Evolutionary conservation across 2,888 invertebrate species (phyloP), one percentile per base, ranked within the genome.

Genomic region (Dendrolimus houi): DNA sequence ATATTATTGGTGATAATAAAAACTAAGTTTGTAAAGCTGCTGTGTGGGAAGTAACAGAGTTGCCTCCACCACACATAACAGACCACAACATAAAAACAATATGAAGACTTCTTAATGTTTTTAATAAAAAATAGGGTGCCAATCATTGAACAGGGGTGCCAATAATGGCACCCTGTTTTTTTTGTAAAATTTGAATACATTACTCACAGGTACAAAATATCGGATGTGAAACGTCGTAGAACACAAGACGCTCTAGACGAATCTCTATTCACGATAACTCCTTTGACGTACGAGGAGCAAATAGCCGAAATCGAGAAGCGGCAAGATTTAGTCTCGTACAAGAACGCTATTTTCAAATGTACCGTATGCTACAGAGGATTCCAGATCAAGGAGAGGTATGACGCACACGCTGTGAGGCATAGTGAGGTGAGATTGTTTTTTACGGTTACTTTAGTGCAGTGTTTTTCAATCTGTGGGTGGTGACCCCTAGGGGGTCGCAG

Each of bases 221-320:
- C 75, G 0, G 80, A 83, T 12, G 82, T 86, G 0, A 83, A 83
- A 61, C 74, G 86, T 0, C 64, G 86, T 0, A 74, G 78, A 53
- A 75, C 76, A 0, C 72, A 66, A 10, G 85, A 84, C 14, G 71
- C 69, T 0, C 65, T 84, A 0, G 86, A 87, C 62, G 87, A 87
- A 9, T 73, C 77, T 0, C 64, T 88, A 0, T 88, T 88, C 64
- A 84, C 79, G 0, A 77, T 88, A 1, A 75, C 75, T 0, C 63
- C 76, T 0, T 58, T 87, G 0, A 77, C 83, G 0, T 85, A 86
- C 60, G 87, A 87, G 8, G 82, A 88, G 7, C 88, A 88, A 17
- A 79, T 85, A 10, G 79, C 79, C 0, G 88, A 88, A 57, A 77
- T 88, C 0, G 59, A 74, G 12, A 77, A 79, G 9, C 53, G 88